Evolutionary conservation across 23 tunicate genomes (phyloP).

Genomic region (Diplosoma virens): DNA sequence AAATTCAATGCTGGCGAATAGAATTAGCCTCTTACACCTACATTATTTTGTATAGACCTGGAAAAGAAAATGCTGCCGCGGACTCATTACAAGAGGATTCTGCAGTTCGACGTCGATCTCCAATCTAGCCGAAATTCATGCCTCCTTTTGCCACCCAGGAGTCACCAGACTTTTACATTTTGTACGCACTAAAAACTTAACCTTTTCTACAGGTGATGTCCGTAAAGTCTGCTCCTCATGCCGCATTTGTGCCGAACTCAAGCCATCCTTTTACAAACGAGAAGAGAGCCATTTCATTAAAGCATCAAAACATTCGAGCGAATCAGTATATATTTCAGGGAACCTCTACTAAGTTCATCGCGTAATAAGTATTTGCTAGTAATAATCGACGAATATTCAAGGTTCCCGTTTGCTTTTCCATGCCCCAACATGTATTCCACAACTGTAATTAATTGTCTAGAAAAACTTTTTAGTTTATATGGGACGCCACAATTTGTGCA

Average conservation of each 20-base stretch:
- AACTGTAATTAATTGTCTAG: constrained; percentile 11
- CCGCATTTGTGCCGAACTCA: constrained; percentile 17
- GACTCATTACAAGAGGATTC: constrained; percentile 19
- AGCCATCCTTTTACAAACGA: not conserved
- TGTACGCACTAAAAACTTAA: constrained; percentile 23
- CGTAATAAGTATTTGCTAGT: constrained; percentile 1
- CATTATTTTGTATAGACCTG: constrained; percentile 30
- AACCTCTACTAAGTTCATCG: too few species aligned
- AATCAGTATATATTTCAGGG: not conserved
- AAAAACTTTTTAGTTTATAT: not conserved
- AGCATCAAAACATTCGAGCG: not conserved
- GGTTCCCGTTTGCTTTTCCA: constrained; percentile 20
- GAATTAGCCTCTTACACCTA: too few species aligned
- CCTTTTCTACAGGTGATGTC: constrained; percentile 31
- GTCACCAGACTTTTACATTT: constrained; percentile 22
- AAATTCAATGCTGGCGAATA: too few species aligned
- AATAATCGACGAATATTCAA: constrained; percentile 1
- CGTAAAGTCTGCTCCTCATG: constrained; percentile 19
- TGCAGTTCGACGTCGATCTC: not conserved
- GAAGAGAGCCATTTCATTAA: not conserved
- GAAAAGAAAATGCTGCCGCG: constrained; percentile 26
- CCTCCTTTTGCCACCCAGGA: constrained; percentile 21
- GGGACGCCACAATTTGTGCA: constrained; percentile 15
- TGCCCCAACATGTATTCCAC: constrained; percentile 16
- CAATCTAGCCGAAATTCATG: constrained; percentile 9